Evolutionary conservation across 2,888 invertebrate species (phyloP).

Genomic region (Coleophora deauratella): DNA sequence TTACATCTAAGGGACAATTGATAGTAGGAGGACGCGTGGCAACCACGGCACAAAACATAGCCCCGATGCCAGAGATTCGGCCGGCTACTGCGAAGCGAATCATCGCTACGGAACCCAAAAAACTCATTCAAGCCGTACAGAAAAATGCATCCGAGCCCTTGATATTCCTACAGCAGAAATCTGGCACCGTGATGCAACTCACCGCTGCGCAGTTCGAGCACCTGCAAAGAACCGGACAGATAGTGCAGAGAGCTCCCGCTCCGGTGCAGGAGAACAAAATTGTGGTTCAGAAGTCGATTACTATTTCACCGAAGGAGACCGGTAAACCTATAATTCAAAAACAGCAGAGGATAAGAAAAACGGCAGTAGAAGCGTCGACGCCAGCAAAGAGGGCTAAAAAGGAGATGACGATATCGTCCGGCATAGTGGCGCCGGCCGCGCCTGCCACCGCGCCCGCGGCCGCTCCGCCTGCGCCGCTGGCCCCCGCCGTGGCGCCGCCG

Average conservation of each 20-base stretch:
- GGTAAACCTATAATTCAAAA: constrained; percentile 32
- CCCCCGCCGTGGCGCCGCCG: constrained; percentile 24
- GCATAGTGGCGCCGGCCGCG: constrained; percentile 19
- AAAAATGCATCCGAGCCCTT: constrained; percentile 52
- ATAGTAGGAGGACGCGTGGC: constrained; percentile 62
- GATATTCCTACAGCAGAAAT: constrained; percentile 62
- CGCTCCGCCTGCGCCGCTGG: constrained; percentile 31
- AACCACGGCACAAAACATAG: constrained; percentile 61
- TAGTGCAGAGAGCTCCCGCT: constrained; percentile 46
- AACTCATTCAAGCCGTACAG: constrained; percentile 47
- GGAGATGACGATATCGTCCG: constrained; percentile 43
- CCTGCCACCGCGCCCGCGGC: constrained; percentile 35
- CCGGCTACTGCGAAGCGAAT: constrained; percentile 48
- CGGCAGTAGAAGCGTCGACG: constrained; percentile 32
- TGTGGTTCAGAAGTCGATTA: constrained; percentile 46
- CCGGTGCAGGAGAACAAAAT: constrained; percentile 43
- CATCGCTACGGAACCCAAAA: constrained; percentile 48
- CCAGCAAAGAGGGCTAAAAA: constrained; percentile 49
- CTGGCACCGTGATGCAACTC: constrained; percentile 63
- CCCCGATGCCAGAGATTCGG: constrained; percentile 59
- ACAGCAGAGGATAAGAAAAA: constrained; percentile 41
- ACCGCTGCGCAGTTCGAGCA: constrained; percentile 69
- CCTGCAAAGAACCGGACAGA: constrained; percentile 62
- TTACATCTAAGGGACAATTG: constrained; percentile 73
- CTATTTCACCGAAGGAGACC: constrained; percentile 33